Conservation (phyloP, 2,797 vertebrate genomes). For the Hydrophis major region DNA sequence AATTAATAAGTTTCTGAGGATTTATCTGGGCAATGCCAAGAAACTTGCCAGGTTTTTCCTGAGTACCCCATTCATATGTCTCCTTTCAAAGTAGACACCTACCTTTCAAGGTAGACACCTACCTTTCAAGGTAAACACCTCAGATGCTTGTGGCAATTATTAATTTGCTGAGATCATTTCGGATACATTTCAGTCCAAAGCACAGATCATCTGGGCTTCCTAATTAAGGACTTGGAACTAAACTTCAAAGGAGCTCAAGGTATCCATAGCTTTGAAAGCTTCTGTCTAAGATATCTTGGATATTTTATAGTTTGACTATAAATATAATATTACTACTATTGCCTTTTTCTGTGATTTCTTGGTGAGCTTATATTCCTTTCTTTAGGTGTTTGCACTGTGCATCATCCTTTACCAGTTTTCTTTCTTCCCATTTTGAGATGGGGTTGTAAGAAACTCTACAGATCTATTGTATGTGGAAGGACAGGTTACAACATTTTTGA, state of each 20-base stretch:
- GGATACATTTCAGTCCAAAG: background rate
- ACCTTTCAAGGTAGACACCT: background rate
- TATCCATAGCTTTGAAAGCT: background rate
- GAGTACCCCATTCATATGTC: background rate
- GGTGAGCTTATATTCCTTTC: background rate
- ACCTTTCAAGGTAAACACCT: background rate
- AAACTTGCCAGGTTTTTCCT: background rate
- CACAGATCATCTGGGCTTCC: background rate
- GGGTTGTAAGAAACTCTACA: background rate
- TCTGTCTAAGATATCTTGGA: background rate
- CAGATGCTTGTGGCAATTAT: background rate
- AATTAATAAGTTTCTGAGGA: background rate
- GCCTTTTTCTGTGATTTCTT: background rate
- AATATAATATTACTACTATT: background rate
- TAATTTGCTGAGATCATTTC: background rate
- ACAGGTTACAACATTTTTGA: background rate
- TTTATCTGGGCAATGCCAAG: background rate
- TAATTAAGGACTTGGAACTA: background rate
- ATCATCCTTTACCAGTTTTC: background rate
- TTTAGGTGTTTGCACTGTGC: background rate
- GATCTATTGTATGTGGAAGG: background rate
- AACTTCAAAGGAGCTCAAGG: background rate
- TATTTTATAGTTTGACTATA: background rate
- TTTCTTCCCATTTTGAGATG: background rate
- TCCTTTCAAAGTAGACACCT: background rate